Conservation (phyloP, 2,797 vertebrate species). For the Echiichthys vipera region DNA sequence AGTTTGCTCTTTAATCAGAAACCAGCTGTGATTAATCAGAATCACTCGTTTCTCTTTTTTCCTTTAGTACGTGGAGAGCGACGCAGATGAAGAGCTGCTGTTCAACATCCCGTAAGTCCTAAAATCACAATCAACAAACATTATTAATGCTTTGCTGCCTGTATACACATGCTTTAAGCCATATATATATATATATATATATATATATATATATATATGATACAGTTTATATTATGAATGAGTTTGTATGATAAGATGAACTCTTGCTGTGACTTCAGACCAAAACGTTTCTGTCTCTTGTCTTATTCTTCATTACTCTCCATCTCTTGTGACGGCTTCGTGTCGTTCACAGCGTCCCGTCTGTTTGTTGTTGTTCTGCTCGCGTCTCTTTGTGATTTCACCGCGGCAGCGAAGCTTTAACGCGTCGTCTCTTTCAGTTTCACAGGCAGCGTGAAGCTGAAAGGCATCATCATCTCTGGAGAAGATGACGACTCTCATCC, state of each 20-base stretch:
- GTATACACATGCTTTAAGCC: neutral
- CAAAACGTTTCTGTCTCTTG: neutral
- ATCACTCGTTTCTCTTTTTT: neutral
- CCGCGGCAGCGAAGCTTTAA: neutral
- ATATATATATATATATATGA: no score
- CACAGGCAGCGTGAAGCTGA: constrained; percentile 95
- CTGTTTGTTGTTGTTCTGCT: neutral
- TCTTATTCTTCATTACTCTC: constrained; percentile 8
- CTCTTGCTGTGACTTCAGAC: neutral
- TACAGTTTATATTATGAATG: neutral
- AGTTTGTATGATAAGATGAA: neutral
- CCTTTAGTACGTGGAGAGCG: constrained; percentile 94
- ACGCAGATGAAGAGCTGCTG: constrained; percentile 95
- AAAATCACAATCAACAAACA: neutral
- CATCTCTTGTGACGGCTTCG: neutral
- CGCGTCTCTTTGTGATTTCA: neutral
- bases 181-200: no score
- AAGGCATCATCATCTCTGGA: constrained; percentile 93
- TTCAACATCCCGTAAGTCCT: constrained; percentile 96
- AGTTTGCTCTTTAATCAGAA: no score
- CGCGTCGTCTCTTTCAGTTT: constrained; percentile 86
- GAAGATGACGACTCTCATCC: constrained; percentile 92
- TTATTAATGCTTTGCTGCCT: neutral
- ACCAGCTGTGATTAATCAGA: neutral
- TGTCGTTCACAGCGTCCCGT: neutral